Evolutionary conservation across 1,140 invertebrate genomes (phyloP), one percentile per base, ranked within the genome.

Genomic region (Rhagoletis pomonella): DNA sequence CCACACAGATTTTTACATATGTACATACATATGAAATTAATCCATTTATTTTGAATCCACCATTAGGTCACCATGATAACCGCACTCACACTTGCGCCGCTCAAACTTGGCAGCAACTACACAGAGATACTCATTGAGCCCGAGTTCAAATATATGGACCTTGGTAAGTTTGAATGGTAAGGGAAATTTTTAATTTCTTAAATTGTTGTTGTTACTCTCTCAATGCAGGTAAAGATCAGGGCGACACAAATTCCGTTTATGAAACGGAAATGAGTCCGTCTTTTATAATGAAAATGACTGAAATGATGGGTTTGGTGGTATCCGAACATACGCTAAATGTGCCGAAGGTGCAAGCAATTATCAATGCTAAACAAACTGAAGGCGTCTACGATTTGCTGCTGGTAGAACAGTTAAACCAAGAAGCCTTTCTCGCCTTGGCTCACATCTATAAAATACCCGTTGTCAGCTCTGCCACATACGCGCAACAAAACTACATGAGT

Each of bases 321-420:
- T 90, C 0, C 0, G 93, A 93, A 58, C 89, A 91, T 81, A 91
- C 91, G 0, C 89, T 94, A 6, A 88, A 89, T 0, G 90, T 92
- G 65, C 90, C 92, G 4, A 90, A 91, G 81, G 90, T 94, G 4
- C 91, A 93, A 90, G 87, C 91, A 0, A 88, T 94, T 39, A 92
- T 94, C 19, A 89, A 91, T 77, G 89, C 91, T 10, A 87, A 89
- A 44, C 9, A 90, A 0, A 89, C 91, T 4, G 88, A 92, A 0
- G 91, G 90, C 0, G 88, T 90, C 2, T 94, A 93, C 73, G 94
- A 94, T 91, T 85, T 94, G 0, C 87, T 94, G 42, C 90, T 94
- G 47, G 90, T 91, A 1, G 93, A 94, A 84, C 89, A 92, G 62
- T 93, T 94, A 89, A 91, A 91, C 69, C 91, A 93, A 87, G 93